A percentile compares a stretch with the other conserved stretches of the same genome.
Conservation (phyloP, 2,797 vertebrate species). For the Hozukius guyotensis region DNA sequence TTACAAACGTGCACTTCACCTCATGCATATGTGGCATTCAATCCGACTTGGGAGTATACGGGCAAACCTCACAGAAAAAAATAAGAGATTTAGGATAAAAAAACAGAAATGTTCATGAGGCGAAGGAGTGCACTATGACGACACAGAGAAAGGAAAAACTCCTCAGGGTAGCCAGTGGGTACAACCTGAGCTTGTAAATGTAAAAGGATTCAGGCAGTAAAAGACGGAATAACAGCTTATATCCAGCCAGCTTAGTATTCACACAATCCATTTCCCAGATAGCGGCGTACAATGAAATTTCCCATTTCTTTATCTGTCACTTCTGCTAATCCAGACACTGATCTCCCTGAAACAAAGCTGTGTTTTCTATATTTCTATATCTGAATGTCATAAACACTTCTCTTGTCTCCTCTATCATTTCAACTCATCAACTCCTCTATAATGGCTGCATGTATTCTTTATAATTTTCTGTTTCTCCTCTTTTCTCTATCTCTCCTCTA, state of each 20-base stretch:
- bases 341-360: conserved; percentile 64
- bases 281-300: conserved; percentile 53
- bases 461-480: conserved; percentile 15
- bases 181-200: conserved; percentile 45
- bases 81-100: not conserved
- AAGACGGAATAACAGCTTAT: conserved; percentile 51
- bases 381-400: conserved; percentile 55
- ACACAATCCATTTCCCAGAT: conserved; percentile 69
- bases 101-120: not conserved
- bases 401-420: conserved; percentile 54
- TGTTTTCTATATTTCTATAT: conserved; percentile 57
- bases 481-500: conserved; percentile 16
- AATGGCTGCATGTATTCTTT: conserved; percentile 39
- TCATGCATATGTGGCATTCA: not conserved
- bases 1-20: not conserved
- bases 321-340: conserved; percentile 64
- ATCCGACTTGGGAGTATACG: not conserved
- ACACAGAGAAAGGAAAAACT: conserved; percentile 4
- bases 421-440: conserved; percentile 43
- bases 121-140: not conserved
- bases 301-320: conserved; percentile 71
- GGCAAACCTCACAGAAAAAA: not conserved
- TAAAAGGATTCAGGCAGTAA: conserved; percentile 56
- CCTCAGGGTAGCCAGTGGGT: conserved; percentile 1
- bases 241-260: conserved; percentile 57